Conservation (phyloP, 2,113 vertebrate species). For the Zosterops borbonicus region DNA sequence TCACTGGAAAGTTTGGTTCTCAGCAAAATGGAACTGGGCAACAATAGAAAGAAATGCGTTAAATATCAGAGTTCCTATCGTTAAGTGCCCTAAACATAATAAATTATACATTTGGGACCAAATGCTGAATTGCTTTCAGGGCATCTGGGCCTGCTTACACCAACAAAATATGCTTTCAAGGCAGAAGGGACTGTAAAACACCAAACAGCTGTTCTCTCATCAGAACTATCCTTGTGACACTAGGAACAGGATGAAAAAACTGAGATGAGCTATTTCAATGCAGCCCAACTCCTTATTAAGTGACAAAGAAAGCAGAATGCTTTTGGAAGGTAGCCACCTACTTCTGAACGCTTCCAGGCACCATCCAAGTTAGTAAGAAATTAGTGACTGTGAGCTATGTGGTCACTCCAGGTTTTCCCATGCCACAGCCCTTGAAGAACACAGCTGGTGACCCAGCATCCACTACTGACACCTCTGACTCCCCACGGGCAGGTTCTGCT, state of each 20-base stretch:
- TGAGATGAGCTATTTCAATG: background rate
- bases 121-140: background rate
- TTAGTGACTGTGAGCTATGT: background rate
- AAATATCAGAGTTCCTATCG: background rate
- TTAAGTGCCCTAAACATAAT: background rate
- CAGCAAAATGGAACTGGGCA: background rate
- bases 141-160: background rate
- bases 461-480: background rate
- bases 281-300: background rate
- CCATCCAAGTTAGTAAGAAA: background rate
- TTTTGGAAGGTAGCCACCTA: background rate
- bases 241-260: background rate
- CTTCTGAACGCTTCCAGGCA: background rate
- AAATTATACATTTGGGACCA: slow-evolving; percentile 14
- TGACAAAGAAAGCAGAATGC: background rate
- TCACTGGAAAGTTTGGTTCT: background rate
- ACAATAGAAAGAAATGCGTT: background rate
- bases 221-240: background rate
- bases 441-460: background rate
- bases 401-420: background rate
- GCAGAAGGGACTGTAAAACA: background rate
- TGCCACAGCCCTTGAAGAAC: background rate
- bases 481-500: background rate
- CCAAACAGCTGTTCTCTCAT: background rate
- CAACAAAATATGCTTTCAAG: background rate